Conservation (phyloP, 2,888 invertebrate genomes). For the Ernsta delagoae region DNA sequence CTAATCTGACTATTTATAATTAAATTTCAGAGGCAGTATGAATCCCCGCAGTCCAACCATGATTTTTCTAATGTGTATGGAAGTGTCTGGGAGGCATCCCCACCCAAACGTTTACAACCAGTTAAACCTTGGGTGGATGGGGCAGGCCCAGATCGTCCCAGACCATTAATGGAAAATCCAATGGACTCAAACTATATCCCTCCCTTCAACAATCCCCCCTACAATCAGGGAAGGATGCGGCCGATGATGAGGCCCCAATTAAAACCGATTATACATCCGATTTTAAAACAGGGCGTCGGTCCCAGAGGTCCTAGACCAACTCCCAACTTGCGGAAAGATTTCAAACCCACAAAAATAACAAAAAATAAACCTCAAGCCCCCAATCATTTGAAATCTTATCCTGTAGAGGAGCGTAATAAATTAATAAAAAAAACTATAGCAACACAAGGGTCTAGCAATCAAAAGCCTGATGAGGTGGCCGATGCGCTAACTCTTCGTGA, state of each 20-base stretch:
- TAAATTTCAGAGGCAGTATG: slow-evolving; percentile 66
- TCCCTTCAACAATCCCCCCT: slow-evolving; percentile 5
- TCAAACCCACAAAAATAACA: slow-evolving; percentile 52
- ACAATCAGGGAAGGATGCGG: slow-evolving; percentile 1
- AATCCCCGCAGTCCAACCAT: slow-evolving; percentile 46
- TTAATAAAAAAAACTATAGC: slow-evolving; percentile 31
- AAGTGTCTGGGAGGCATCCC: slow-evolving; percentile 38
- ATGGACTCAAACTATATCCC: not conserved
- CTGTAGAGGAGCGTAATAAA: slow-evolving; percentile 38
- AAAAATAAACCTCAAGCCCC: slow-evolving; percentile 49
- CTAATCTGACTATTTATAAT: slow-evolving; percentile 44
- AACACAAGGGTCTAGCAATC: slow-evolving; percentile 2
- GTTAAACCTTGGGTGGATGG: slow-evolving; percentile 40
- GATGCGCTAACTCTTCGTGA: slow-evolving; percentile 47
- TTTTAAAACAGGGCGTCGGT: slow-evolving; percentile 44
- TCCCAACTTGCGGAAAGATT: slow-evolving; percentile 45
- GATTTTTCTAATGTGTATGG: slow-evolving; percentile 17
- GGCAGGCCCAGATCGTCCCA: slow-evolving; percentile 2
- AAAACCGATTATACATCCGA: slow-evolving; percentile 24
- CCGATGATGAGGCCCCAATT: not conserved
- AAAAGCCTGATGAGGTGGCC: not conserved
- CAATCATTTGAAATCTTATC: slow-evolving; percentile 48
- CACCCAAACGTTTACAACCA: slow-evolving; percentile 51
- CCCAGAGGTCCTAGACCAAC: slow-evolving; percentile 39
- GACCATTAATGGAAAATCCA: slow-evolving; percentile 8